Base-by-base conservation (phyloP, 2,888 invertebrate species). In the Amphipoea oculea region DNA sequence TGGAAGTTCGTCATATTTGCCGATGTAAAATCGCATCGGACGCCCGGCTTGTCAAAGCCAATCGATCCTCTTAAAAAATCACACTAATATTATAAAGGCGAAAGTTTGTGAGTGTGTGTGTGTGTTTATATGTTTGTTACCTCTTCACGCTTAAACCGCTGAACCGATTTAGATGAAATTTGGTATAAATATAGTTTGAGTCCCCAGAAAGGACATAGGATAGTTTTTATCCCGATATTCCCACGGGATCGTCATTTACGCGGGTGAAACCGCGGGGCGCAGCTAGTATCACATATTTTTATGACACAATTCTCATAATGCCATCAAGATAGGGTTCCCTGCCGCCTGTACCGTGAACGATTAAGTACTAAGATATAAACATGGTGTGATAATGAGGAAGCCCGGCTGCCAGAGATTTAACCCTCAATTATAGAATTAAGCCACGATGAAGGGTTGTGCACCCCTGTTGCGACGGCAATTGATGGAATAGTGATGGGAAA, bases 371-470 rank as follows among this genome's bases (percentile, higher is more conserved):
- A 91, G 90, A 91, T 91, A 93, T 89, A 92, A 92, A 92, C 92
- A 91, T 89, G 90, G 95, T 95, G 96, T 95, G 92, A 95, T 95
- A 95, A 96, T 95, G 96, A 96, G 95, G 91, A 90, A 89, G 91
- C 92, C 94, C 93, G 95, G 93, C 95, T 94, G 95, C 92, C 93
- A 91, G 90, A 93, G 96, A 95, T 95, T 96, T 96, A 96, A 95
- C 96, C 96, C 96, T 96, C 96, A 96, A 96, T 96, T 96, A 96
- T 96, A 93, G 95, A 95, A 96, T 96, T 96, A 96, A 95, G 94
- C 94, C 90, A 91, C 91, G 93, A 85, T 95, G 95, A 96, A 96
- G 96, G 96, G 96, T 96, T 96, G 92, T 86, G 91, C 86, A 87
- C 92, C 95, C 94, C 94, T 92, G 93, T 89, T 88, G 93, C 87